Percentiles rank a stretch among this genome's conserved stretches.
Conservation (phyloP, 1,140 invertebrate genomes). For the Halesus radiatus region DNA sequence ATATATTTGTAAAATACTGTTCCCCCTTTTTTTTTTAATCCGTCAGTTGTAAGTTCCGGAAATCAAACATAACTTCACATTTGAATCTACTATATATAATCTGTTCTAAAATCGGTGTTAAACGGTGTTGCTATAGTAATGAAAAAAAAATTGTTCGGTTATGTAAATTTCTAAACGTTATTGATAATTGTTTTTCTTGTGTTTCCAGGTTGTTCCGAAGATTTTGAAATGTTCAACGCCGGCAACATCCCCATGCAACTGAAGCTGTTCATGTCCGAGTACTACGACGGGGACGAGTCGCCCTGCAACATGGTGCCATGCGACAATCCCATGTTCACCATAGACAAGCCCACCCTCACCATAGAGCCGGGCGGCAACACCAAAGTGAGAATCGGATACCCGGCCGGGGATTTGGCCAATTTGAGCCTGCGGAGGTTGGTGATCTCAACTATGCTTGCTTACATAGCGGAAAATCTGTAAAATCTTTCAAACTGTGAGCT, state of each 20-base stretch:
- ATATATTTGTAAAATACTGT: no score
- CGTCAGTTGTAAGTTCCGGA: no score
- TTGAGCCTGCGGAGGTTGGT: constrained; percentile 30
- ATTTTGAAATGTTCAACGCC: constrained; percentile 51
- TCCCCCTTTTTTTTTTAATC: no score
- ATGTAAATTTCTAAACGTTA: no score
- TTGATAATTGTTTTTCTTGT: no score
- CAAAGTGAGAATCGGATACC: constrained; percentile 40
- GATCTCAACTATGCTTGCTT: background rate
- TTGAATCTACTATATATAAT: no score
- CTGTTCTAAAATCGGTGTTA: no score
- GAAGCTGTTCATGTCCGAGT: constrained; percentile 43
- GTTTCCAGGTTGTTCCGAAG: constrained; percentile 45
- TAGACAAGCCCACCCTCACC: constrained; percentile 34
- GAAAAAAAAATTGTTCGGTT: no score
- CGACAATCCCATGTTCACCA: constrained; percentile 37
- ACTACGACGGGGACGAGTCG: constrained; percentile 19
- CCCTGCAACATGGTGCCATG: constrained; percentile 39
- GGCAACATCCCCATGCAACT: constrained; percentile 48
- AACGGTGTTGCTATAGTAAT: no score
- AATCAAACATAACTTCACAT: no score
- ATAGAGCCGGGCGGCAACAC: constrained; percentile 42
- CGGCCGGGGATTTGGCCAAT: background rate
- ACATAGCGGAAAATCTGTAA: no score
- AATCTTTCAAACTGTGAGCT: background rate